These are phyloP conservation scores for Eufriesea mexicana DNA, from an alignment of 1,140 invertebrate genomes.

Conservation along the genomic window DNA sequence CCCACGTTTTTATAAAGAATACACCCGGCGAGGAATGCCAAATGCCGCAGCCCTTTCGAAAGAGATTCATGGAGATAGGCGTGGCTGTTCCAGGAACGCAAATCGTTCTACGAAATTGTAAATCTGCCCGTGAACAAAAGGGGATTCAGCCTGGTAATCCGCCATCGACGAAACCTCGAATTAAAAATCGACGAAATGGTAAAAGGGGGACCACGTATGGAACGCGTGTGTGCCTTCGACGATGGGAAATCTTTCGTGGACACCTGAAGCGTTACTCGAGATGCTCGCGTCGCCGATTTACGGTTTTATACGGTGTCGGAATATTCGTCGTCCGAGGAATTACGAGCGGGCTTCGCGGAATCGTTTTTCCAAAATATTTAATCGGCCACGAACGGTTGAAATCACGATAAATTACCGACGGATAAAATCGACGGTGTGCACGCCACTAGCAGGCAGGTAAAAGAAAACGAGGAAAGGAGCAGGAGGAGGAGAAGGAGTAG, in stretches of 20 bases:
- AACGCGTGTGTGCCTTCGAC: neutral
- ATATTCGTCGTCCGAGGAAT: neutral
- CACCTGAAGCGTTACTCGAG: too few species aligned
- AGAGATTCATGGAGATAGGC: constrained; percentile 51
- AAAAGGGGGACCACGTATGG: neutral
- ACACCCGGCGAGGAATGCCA: constrained; percentile 26
- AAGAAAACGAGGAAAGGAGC: constrained; percentile 9
- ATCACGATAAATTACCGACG: constrained; percentile 64
- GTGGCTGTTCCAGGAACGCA: constrained; percentile 51
- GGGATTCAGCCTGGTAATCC: constrained; percentile 22
- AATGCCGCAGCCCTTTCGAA: constrained; percentile 39
- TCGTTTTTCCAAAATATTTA: constrained; percentile 33
- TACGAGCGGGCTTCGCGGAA: neutral
- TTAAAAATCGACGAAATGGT: neutral
- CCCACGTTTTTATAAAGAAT: neutral
- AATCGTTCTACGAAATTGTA: constrained; percentile 53
- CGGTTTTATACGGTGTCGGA: neutral
- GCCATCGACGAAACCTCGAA: neutral
- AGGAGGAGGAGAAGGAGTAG: neutral
- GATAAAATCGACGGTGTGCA: constrained; percentile 57
- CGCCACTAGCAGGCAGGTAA: constrained; percentile 22
- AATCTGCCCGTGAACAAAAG: constrained; percentile 44
- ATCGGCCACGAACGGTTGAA: constrained; percentile 33
- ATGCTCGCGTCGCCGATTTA: neutral
- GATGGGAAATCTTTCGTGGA: neutral